Percentiles rank a stretch among this genome's conserved stretches.
Conservation (phyloP, 2,797 vertebrate species). For the Danio choprae region DNA sequence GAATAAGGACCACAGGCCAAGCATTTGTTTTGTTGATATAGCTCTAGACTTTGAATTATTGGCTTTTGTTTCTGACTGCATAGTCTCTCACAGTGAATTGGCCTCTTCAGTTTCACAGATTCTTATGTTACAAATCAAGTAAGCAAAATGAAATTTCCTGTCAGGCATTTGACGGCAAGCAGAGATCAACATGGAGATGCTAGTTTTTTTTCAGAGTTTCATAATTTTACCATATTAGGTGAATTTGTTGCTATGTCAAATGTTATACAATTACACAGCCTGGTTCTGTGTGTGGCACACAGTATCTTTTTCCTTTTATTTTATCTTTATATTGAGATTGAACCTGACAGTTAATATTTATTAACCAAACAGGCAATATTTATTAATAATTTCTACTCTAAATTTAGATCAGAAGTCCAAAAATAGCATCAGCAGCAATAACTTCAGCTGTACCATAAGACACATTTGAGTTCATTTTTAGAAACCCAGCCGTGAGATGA, state of each 20-base stretch:
- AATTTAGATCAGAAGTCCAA: conserved; percentile 28
- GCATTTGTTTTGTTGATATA: conserved; percentile 60
- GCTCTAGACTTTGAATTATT: conserved; percentile 48
- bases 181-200: conserved; percentile 48
- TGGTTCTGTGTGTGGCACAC: conserved; percentile 33
- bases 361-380: not conserved
- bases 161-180: conserved; percentile 47
- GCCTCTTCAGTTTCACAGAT: conserved; percentile 42
- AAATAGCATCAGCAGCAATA: conserved; percentile 13
- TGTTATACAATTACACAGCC: conserved; percentile 6
- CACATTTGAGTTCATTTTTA: conserved; percentile 18
- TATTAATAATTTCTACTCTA: not conserved
- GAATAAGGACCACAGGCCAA: conserved; percentile 55
- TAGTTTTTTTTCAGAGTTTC: conserved; percentile 45
- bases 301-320: not conserved
- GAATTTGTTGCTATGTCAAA: conserved; percentile 35
- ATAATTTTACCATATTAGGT: conserved; percentile 51
- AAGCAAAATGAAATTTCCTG: conserved; percentile 44
- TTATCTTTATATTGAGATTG: conserved; percentile 13
- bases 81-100: conserved; percentile 29
- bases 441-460: conserved; percentile 7
- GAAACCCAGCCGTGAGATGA: not conserved
- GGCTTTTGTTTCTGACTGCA: conserved; percentile 50
- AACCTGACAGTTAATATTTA: no score
- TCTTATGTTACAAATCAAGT: conserved; percentile 43